Evolutionary conservation across 2,888 invertebrate species (phyloP), one percentile per base, ranked within the genome.

Genomic region (Schrankia costaestrigalis): DNA sequence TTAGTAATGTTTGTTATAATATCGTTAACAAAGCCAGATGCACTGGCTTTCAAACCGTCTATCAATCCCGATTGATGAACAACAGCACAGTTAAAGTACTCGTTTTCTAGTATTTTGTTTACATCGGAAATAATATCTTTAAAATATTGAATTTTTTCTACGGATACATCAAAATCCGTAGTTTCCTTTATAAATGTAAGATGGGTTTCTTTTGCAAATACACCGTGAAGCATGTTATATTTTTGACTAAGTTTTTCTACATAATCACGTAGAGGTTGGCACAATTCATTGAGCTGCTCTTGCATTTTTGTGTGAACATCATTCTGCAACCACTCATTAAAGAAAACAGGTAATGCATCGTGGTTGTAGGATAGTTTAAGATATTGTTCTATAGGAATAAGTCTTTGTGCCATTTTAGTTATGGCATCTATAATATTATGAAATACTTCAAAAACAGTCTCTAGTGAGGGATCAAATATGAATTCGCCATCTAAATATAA

Each of bases 51-150:
- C 33, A 95, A 76, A 2, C 90, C 91, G 6, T 76, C 76, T 13
- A 93, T 90, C 56, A 92, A 92, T 32, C 90, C 87, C 2, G 90
- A 79, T 59, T 94, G 92, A 46, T 90, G 78, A 1, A 94, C 83
- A 22, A 90, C 86, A 1, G 91, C 91, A 44, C 92, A 89, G 23
- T 90, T 88, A 53, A 94, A 94, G 67, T 91, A 93, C 66, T 93
- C 92, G 50, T 91, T 91, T 56, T 90, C 89, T 10, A 93, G 86
- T 64, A 92, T 89, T 11, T 89, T 89, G 8, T 90, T 89, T 22
- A 93, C 85, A 65, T 89, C 88, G 11, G 90, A 89, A 46, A 91
- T 89, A 30, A 90, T 91, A 14, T 74, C 76, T 60, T 90, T 89
- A 47, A 91, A 93, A 46, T 87, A 89, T 48, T 86, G 80, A 27